These are phyloP conservation scores for Oscheius sp. DNA, from an alignment of 2,888 invertebrate species.

Conservation along the genomic window DNA sequence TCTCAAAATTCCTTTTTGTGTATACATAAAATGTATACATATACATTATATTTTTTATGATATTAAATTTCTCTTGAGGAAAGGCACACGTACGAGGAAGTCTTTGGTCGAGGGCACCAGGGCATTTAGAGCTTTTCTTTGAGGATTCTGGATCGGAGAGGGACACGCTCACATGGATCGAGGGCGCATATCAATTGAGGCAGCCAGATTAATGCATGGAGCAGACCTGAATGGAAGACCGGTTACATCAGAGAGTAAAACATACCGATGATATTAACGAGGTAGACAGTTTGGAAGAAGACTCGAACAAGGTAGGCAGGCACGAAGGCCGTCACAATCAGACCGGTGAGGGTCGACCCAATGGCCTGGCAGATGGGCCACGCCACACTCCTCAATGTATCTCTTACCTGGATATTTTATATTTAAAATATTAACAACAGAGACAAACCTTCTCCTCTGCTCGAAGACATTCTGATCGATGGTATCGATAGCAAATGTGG, in stretches of 20 bases:
- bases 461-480: constrained; percentile 63
- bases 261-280: constrained; percentile 68
- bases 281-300: constrained; percentile 72
- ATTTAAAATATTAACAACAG: background rate
- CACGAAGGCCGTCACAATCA: constrained; percentile 62
- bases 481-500: constrained; percentile 72
- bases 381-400: constrained; percentile 69
- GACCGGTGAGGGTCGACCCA: constrained; percentile 67
- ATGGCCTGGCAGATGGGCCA: constrained; percentile 72
- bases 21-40: background rate
- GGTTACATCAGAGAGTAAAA: background rate
- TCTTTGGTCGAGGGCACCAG: background rate
- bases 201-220: constrained; percentile 69
- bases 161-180: constrained; percentile 70
- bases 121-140: constrained; percentile 29
- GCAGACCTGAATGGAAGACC: constrained; percentile 50
- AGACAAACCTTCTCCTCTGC: constrained; percentile 58
- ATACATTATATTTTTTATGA: background rate
- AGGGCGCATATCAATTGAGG: constrained; percentile 71
- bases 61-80: constrained; percentile 13
- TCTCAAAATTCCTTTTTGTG: background rate
- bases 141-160: constrained; percentile 54
- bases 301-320: constrained; percentile 72
- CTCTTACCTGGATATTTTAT: constrained; percentile 58
- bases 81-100: constrained; percentile 25